These are phyloP conservation scores for Cephalopholis sonnerati DNA, from an alignment of 2,113 vertebrate genomes.

Conservation along the genomic window DNA sequence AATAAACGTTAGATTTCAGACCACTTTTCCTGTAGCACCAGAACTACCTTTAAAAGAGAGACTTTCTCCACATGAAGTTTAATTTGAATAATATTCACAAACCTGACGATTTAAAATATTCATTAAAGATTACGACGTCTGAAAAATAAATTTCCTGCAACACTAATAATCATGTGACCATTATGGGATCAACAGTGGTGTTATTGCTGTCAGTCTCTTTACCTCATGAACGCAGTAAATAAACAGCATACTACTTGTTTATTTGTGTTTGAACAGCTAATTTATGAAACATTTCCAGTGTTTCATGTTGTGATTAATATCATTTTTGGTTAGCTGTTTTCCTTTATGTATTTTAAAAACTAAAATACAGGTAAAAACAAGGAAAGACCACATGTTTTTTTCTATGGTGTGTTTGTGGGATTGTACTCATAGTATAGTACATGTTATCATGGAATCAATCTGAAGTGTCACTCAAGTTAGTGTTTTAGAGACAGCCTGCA, in stretches of 20 bases:
- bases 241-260: no score
- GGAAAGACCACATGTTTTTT: background rate
- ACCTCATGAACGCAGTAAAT: no score
- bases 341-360: background rate
- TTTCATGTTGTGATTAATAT: background rate
- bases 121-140: no score
- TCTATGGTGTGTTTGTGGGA: background rate
- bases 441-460: background rate
- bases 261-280: no score
- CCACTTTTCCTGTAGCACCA: background rate
- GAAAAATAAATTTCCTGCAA: no score
- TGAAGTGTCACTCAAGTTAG: slow-evolving; percentile 5
- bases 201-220: no score
- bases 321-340: background rate
- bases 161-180: background rate
- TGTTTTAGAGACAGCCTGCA: background rate
- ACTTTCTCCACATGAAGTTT: background rate
- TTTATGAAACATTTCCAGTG: background rate
- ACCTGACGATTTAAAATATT: background rate
- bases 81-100: background rate
- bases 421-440: background rate
- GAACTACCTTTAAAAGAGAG: background rate
- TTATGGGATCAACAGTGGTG: background rate
- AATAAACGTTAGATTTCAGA: no score
- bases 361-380: background rate